phyloP scores from a whole-genome alignment of 2,797 vertebrate genomes.

The Sebastes miniatus region DNA sequence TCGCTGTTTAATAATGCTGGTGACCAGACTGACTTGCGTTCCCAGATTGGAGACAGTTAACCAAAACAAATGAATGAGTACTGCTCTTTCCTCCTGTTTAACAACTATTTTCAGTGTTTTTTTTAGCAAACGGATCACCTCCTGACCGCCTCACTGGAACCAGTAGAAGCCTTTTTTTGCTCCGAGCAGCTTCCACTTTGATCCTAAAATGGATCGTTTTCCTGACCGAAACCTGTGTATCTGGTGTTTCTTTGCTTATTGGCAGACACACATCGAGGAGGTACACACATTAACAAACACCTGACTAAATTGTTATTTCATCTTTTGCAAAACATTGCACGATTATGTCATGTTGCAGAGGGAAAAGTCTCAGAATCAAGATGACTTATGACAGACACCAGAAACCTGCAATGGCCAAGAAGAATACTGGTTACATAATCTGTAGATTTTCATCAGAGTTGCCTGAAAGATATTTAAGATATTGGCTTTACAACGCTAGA shows the following conservation, averaged over 20 bases:
- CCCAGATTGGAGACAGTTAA: background rate
- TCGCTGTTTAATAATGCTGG: constrained; percentile 12
- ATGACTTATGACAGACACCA: background rate
- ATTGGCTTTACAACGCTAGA: no score
- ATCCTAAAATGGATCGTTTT: background rate
- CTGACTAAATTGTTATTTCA: no score
- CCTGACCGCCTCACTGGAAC: background rate
- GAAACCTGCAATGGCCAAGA: background rate
- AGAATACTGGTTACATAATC: fast-evolving
- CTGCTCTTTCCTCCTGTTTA: background rate
- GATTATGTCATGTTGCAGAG: background rate
- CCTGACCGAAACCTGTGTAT: background rate
- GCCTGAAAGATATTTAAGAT: background rate
- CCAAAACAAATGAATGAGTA: background rate
- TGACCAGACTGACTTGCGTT: background rate
- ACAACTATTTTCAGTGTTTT: background rate
- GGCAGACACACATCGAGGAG: no score
- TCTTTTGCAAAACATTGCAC: no score
- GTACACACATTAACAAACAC: no score
- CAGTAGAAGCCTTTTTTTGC: background rate
- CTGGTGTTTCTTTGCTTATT: no score
- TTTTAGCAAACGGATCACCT: background rate
- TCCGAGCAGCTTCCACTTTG: background rate
- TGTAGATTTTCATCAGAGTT: background rate
- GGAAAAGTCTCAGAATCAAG: background rate